Base-by-base conservation (phyloP, 1,140 invertebrate species). In the Drosophila tani region DNA sequence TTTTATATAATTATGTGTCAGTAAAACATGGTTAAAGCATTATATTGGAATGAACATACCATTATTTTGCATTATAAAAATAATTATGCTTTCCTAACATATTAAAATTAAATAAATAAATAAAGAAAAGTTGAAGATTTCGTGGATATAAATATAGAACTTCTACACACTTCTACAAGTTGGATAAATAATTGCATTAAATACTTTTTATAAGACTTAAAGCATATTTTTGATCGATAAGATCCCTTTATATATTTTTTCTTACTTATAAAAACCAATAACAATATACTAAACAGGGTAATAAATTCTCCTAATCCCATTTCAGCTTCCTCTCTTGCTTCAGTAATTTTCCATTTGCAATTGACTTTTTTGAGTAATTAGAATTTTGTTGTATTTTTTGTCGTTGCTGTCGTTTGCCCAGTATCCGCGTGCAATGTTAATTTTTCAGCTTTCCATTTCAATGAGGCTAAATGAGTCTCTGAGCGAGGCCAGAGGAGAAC, bases 361-460 rank as follows among this genome's bases (percentile, higher is more conserved):
- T 76, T 80, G 79, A 5, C 5, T 41, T 41, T 40, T 55, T 49
- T 80, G 70, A 50, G 45, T 75, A 49, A 65, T 49, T 38, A 45
- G 24, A 51, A 45, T 64, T 47, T 67, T 43, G 12, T 68, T 41
- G 12, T 55, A 15, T 15, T 55, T 21, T 38, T 38, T 35, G 2
- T 55, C 14, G n/a, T 21, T 2, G 51, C 1, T 7, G 24, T 24
- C 5, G 6, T 17, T 50, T 32, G 7, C 15, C n/a, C 58, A 68
- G 49, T 66, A 70, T 68, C 53, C 82, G 69, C 69, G 38, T 56
- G 75, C 69, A 79, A 78, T 80, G 84, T 75, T 64, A 83, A 67
- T 83, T 68, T 63, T 53, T 51, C 38, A 56, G 81, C 83, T 86
- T 88, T 87, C 83, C 67, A 87, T 87, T 87, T 87, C 83, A 88